These are phyloP conservation scores for Talpa occidentalis DNA, from an alignment of 2,113 vertebrate genomes.

Conservation along the genomic window DNA sequence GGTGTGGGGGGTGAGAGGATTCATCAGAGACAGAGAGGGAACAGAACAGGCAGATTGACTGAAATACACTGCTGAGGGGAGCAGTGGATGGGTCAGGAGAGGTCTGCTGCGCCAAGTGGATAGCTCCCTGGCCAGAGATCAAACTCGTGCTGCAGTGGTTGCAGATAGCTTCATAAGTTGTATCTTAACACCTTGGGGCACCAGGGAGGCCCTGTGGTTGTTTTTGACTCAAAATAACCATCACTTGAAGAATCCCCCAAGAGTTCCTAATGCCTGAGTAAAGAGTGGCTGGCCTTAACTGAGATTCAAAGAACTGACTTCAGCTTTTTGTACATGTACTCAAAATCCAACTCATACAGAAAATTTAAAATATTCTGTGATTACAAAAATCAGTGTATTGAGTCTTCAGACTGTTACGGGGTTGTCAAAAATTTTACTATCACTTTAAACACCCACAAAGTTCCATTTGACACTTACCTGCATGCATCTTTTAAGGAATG, in stretches of 20 bases:
- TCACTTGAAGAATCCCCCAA: not conserved
- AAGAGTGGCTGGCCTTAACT: not conserved
- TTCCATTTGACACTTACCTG: constrained; percentile 27
- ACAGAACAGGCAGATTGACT: too few species aligned
- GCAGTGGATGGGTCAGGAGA: too few species aligned
- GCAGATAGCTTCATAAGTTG: too few species aligned
- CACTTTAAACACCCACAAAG: not conserved
- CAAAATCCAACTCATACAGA: not conserved
- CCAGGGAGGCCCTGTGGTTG: too few species aligned
- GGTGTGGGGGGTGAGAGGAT: too few species aligned
- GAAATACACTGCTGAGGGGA: too few species aligned
- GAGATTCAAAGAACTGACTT: not conserved
- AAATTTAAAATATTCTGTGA: constrained; percentile 8
- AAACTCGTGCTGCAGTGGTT: too few species aligned
- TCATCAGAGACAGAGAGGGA: too few species aligned
- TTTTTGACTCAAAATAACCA: constrained; percentile 28
- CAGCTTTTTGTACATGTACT: not conserved
- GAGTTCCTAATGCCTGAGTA: not conserved
- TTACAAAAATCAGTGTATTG: not conserved
- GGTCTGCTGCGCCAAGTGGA: too few species aligned
- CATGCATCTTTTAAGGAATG: not conserved
- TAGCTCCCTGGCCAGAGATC: too few species aligned
- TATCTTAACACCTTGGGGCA: too few species aligned
- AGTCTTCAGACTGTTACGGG: not conserved
- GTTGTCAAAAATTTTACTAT: constrained; percentile 10